A percentile compares a stretch with the other conserved stretches of the same genome.
Evolutionary conservation across 2,113 vertebrate genomes (phyloP).

Genomic region (Athene noctua): DNA sequence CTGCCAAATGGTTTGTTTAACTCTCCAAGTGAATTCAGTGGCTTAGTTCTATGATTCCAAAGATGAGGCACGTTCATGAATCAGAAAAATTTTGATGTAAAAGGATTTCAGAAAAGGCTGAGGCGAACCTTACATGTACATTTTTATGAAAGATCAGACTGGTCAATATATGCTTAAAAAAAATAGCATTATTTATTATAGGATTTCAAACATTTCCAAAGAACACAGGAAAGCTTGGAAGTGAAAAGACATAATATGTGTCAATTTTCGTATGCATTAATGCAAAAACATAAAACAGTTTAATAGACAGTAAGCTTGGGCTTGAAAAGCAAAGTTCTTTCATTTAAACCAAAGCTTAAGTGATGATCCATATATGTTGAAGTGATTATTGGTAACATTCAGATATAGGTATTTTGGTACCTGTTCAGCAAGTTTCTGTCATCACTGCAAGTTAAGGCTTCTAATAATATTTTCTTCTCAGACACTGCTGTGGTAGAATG

Average conservation of each 20-base stretch:
- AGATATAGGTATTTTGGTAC: constrained; percentile 49
- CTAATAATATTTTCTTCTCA: constrained; percentile 95
- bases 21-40: background rate
- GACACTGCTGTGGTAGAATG: constrained; percentile 91
- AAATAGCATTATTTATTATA: background rate
- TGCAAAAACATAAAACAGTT: background rate
- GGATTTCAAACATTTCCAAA: background rate
- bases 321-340: background rate
- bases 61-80: background rate
- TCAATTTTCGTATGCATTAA: background rate
- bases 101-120: background rate
- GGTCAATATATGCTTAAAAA: background rate
- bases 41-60: background rate
- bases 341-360: background rate
- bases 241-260: background rate
- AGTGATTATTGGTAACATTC: background rate
- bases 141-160: background rate
- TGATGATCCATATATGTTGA: background rate
- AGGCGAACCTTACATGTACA: background rate
- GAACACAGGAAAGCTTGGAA: background rate
- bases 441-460: constrained; percentile 96
- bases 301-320: background rate
- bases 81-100: background rate
- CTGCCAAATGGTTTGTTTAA: background rate
- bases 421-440: constrained; percentile 92